phyloP scores from a whole-genome alignment of 2,797 vertebrate species.

The Dallia pectoralis region DNA sequence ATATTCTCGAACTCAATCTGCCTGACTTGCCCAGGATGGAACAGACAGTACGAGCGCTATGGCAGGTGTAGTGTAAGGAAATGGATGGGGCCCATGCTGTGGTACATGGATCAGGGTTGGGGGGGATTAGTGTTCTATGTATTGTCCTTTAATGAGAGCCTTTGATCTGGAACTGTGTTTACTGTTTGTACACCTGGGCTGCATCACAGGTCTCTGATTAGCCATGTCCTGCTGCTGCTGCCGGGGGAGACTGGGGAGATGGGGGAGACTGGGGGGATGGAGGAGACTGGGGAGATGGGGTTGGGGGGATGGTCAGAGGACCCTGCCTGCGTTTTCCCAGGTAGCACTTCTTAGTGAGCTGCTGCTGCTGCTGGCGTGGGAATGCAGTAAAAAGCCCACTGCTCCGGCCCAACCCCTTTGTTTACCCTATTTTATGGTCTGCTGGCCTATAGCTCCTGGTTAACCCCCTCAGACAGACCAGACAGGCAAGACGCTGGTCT shows the following conservation, averaged over 20 bases:
- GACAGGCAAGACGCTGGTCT: not conserved
- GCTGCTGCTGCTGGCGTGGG: slow-evolving; percentile 70
- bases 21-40: not conserved
- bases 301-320: slow-evolving; percentile 24
- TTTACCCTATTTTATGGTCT: slow-evolving; percentile 71
- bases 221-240: slow-evolving; percentile 49
- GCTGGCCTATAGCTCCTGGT: slow-evolving; percentile 9
- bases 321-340: slow-evolving; percentile 55
- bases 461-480: not conserved
- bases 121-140: slow-evolving; percentile 53
- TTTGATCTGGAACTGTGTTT: slow-evolving; percentile 76
- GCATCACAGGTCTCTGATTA: slow-evolving; percentile 55
- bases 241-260: slow-evolving; percentile 21
- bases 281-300: slow-evolving; percentile 16
- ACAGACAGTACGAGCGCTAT: slow-evolving; percentile 56
- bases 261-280: slow-evolving; percentile 6
- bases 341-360: slow-evolving; percentile 74
- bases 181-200: slow-evolving; percentile 82
- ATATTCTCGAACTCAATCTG: not conserved
- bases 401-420: slow-evolving; percentile 60
- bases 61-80: slow-evolving; percentile 11
- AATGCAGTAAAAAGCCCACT: slow-evolving; percentile 70
- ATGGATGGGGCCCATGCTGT: slow-evolving; percentile 32
- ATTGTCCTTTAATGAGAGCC: slow-evolving; percentile 78
- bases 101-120: slow-evolving; percentile 36